Evolutionary conservation across 2,113 vertebrate genomes (phyloP).

Genomic region (Mustelus asterias): DNA sequence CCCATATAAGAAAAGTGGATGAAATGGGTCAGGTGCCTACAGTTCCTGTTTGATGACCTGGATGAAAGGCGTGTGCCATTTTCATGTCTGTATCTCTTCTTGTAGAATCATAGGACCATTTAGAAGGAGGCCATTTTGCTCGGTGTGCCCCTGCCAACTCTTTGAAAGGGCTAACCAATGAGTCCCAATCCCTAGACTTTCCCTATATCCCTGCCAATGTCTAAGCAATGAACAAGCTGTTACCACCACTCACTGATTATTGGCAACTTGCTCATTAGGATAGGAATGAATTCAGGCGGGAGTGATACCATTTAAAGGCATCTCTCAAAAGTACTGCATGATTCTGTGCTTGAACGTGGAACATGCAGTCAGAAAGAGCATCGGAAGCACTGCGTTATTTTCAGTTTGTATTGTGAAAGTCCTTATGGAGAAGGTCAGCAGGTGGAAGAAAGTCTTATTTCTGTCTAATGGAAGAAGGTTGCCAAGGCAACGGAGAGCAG

Average conservation of each 20-base stretch:
- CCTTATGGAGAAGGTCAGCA: not conserved
- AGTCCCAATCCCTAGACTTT: not conserved
- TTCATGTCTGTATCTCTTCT: not conserved
- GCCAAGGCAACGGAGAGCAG: not conserved
- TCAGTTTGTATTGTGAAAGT: not conserved
- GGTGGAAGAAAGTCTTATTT: not conserved
- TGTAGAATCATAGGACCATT: not conserved
- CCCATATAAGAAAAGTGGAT: not conserved
- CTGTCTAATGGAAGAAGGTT: not conserved
- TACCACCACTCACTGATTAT: not conserved
- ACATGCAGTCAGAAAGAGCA: not conserved
- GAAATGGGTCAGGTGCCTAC: not conserved
- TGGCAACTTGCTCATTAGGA: too few species aligned
- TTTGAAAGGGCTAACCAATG: not conserved
- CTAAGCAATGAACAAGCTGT: not conserved
- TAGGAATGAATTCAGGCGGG: not conserved
- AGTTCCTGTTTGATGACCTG: not conserved
- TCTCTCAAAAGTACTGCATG: not conserved
- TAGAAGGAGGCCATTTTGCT: not conserved
- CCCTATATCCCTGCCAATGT: not conserved
- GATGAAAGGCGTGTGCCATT: not conserved
- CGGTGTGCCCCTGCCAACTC: not conserved
- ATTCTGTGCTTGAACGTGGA: not conserved
- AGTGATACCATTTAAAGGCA: not conserved
- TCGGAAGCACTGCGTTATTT: not conserved